Evolutionary conservation across 2,888 invertebrate genomes (phyloP).

Genomic region (Drosophila longiperda): DNA sequence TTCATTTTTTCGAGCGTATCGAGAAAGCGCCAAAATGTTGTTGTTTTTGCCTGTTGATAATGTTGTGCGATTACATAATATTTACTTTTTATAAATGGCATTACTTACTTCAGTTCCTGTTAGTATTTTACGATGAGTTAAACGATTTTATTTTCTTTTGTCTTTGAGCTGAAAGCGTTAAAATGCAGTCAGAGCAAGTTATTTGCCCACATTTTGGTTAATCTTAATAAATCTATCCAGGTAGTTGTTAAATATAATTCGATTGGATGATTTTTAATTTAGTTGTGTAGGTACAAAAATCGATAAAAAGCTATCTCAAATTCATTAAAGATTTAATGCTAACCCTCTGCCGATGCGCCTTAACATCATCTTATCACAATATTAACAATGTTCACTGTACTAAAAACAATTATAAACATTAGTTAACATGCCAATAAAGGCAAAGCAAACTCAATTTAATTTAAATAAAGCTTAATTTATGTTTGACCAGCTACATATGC

Average conservation of each 20-base stretch:
- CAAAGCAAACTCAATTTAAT: slow-evolving; percentile 31
- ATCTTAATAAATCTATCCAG: not conserved
- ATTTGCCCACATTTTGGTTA: no score
- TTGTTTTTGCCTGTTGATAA: slow-evolving; percentile 19
- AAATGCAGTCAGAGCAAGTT: not conserved
- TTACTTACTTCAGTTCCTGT: slow-evolving; percentile 29
- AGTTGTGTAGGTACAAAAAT: not conserved
- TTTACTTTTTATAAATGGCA: slow-evolving; percentile 57
- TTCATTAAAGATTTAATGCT: not conserved
- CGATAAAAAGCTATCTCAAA: not conserved
- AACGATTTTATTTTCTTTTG: slow-evolving; percentile 17
- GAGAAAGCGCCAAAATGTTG: slow-evolving; percentile 60
- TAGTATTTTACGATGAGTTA: slow-evolving; percentile 12
- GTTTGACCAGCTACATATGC: slow-evolving; percentile 61
- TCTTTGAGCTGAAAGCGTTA: not conserved
- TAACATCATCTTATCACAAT: slow-evolving; percentile 1
- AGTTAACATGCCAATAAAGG: slow-evolving; percentile 15
- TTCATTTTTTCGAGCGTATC: slow-evolving; percentile 67
- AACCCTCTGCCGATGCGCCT: slow-evolving; percentile 1
- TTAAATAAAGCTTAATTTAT: slow-evolving; percentile 40
- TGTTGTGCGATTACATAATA: slow-evolving; percentile 55
- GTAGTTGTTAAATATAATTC: not conserved
- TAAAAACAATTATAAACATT: slow-evolving; percentile 61
- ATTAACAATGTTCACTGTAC: slow-evolving; percentile 1
- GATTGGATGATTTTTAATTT: not conserved